phyloP scores from a whole-genome alignment of 2,797 vertebrate species.

The Eospalax fontanierii region DNA sequence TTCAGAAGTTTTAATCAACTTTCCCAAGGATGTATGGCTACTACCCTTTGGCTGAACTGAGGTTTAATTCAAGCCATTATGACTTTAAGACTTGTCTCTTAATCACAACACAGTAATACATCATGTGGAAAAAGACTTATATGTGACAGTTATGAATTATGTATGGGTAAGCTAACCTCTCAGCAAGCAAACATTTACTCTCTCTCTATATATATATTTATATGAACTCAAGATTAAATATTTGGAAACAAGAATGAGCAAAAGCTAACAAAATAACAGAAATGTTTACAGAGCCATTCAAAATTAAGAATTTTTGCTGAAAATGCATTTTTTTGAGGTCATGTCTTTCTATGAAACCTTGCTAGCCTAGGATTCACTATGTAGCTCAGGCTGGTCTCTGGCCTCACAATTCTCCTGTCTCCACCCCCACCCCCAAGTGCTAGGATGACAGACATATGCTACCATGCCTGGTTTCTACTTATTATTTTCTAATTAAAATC shows the following conservation, averaged over 20 bases:
- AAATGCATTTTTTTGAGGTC: not conserved
- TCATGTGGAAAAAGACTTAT: not conserved
- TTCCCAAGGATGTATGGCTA: not conserved
- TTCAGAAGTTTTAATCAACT: not conserved
- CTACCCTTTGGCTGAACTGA: too few species aligned
- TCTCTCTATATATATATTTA: not conserved
- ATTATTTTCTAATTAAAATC: not conserved
- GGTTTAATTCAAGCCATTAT: not conserved
- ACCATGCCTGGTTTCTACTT: too few species aligned
- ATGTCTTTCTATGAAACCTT: too few species aligned
- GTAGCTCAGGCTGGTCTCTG: not conserved
- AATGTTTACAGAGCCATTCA: not conserved
- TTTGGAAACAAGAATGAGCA: constrained; percentile 14
- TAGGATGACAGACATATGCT: not conserved
- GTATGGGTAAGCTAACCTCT: not conserved
- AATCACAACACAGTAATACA: constrained; percentile 7
- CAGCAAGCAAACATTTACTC: not conserved
- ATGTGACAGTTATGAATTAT: not conserved
- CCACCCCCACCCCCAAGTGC: not conserved
- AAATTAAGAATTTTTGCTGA: not conserved
- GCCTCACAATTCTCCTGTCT: not conserved
- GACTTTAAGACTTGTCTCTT: not conserved
- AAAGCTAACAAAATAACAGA: not conserved
- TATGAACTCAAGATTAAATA: not conserved
- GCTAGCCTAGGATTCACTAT: not conserved